A percentile compares a stretch with the other conserved stretches of the same genome.
phyloP scores from a whole-genome alignment of 2,113 vertebrate genomes.

The Salvelinus namaycush region DNA sequence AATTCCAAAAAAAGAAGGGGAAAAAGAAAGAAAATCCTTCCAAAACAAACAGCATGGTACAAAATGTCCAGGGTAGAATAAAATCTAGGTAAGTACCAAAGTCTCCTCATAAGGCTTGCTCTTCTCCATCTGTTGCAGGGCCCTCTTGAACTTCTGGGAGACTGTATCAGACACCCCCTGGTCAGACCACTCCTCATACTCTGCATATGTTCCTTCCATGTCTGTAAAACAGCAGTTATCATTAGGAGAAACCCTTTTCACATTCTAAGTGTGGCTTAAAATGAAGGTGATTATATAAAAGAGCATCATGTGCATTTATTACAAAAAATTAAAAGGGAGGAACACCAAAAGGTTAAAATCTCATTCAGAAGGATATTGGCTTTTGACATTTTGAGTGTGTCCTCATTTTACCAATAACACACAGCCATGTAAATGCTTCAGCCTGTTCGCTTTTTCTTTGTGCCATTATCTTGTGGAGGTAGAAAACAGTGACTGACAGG shows the following conservation, averaged over 20 bases:
- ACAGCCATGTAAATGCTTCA: not conserved
- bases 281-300: not conserved
- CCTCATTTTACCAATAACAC: not conserved
- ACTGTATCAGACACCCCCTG: constrained; percentile 76
- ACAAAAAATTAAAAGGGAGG: not conserved
- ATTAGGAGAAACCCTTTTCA: not conserved
- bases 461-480: not conserved
- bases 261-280: not conserved
- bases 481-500: not conserved
- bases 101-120: constrained; percentile 85
- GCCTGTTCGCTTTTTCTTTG: not conserved
- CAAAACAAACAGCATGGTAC: not conserved
- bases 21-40: not conserved
- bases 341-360: not conserved
- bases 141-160: constrained; percentile 82
- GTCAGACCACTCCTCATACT: constrained; percentile 94
- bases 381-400: not conserved
- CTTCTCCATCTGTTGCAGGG: constrained; percentile 84
- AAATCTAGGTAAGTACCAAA: constrained; percentile 77
- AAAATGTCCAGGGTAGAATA: not conserved
- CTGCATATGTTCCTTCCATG: constrained; percentile 89
- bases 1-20: too few relatives aligned
- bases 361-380: not conserved
- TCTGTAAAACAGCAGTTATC: constrained; percentile 66
- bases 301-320: not conserved